These are phyloP conservation scores for Scrobipalpa atriplicella DNA, from an alignment of 2,888 invertebrate genomes.

Conservation along the genomic window DNA sequence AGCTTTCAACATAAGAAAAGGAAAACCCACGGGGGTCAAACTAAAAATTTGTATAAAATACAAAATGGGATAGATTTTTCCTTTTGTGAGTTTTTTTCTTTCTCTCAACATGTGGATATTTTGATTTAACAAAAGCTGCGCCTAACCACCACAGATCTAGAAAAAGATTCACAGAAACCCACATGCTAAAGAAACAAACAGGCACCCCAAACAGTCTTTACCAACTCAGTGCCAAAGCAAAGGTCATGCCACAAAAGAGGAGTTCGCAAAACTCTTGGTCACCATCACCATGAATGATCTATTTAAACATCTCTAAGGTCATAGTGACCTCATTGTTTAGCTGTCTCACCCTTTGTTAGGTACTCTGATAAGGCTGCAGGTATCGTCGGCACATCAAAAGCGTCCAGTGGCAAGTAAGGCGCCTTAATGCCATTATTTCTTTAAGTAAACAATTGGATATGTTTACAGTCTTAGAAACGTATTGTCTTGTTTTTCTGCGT, in stretches of 20 bases:
- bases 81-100: too few relatives aligned
- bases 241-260: background rate
- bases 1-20: too few relatives aligned
- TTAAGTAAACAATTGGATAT: constrained; percentile 59
- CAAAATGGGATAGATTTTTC: too few relatives aligned
- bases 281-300: constrained; percentile 1
- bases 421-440: constrained; percentile 62
- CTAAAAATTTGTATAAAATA: too few relatives aligned
- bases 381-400: constrained; percentile 54
- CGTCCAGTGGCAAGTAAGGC: constrained; percentile 68
- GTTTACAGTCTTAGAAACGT: constrained; percentile 51
- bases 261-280: background rate
- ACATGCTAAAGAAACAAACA: background rate
- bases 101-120: too few relatives aligned
- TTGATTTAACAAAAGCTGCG: too few relatives aligned
- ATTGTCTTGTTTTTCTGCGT: constrained; percentile 54
- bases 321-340: constrained; percentile 16
- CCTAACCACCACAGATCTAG: too few relatives aligned
- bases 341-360: background rate
- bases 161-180: background rate
- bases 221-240: background rate
- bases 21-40: too few relatives aligned
- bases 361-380: constrained; percentile 7
- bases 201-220: background rate
- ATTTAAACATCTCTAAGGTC: background rate